Percentiles rank a stretch among this genome's conserved stretches.
Evolutionary conservation across 1,140 invertebrate species (phyloP).

Genomic region (Lucilia cuprina): DNA sequence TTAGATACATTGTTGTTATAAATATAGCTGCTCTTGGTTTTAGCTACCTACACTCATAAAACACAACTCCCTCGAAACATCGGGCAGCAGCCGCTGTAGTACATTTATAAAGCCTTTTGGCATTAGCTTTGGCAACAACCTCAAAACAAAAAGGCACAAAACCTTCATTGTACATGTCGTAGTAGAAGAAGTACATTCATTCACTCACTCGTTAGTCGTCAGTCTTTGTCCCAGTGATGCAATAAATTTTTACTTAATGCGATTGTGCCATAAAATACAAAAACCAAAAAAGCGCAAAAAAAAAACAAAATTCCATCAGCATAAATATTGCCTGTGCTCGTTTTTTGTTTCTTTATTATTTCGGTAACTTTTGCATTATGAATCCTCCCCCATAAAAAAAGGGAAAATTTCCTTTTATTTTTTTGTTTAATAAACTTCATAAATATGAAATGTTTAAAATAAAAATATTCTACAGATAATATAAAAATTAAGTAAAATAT

Average conservation of each 20-base stretch:
- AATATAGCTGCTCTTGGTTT: neutral
- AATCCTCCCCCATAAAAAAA: conserved; percentile 1
- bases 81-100: neutral
- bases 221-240: conserved; percentile 29
- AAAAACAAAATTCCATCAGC: conserved; percentile 17
- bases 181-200: neutral
- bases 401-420: neutral
- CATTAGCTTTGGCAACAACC: conserved; percentile 26
- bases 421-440: neutral
- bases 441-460: neutral
- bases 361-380: conserved; percentile 25
- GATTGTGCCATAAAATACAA: conserved; percentile 27
- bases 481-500: neutral
- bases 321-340: neutral
- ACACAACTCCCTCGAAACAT: conserved; percentile 23
- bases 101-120: neutral
- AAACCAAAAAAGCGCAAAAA: neutral
- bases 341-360: neutral
- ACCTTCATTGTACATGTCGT: neutral
- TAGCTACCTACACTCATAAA: conserved; percentile 25
- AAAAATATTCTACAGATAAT: neutral
- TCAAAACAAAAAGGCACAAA: neutral
- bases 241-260: conserved; percentile 30
- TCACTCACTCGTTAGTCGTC: conserved; percentile 3
- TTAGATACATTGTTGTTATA: neutral